Evolutionary conservation across 2,888 invertebrate genomes (phyloP), one percentile per base, ranked within the genome.

Genomic region (Drosophila hamatofila): DNA sequence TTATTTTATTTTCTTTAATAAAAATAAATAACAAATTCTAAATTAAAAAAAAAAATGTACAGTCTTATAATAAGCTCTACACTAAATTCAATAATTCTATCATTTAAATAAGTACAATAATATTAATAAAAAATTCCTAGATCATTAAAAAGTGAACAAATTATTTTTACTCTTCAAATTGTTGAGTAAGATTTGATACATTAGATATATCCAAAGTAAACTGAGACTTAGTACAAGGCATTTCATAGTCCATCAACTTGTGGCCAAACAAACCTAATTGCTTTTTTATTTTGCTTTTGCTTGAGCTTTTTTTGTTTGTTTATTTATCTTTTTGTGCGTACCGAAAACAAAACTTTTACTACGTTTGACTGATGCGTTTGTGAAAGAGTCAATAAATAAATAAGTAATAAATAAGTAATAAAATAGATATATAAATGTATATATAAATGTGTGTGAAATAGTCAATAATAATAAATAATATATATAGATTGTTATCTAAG

Each of bases 251-350:
- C 6, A 35, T 27, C 48, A 48, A 7, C 7, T 8, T 1, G 0
- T 1, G 18, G 11, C 11, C 6, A 9, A 2, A 3, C 21, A 16
- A 14, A 37, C 16, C 25, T 48, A 46, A 37, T 48, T 35, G 58
- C 25, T 58, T 59, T 69, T 59, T 70, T 82, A 80, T 83, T 69
- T 83, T 71, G 72, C 46, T 57, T 63, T 64, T 61, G 62, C 27
- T 27, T 63, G 54, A 51, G 62, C 55, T 57, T 65, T 65, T 48
- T 52, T 39, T 63, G n/a, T n/a, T n/a, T n/a, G n/a, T 61, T 62
- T 46, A 61, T 44, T 64, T 64, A 46, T 41, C 33, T 41, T 58
- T 21, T 35, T 23, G 52, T 51, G 59, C 42, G 42, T 21, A 35
- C 42, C n/a, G 52, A 35, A 52, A 33, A 54, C 37, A 37, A 42